Conservation (phyloP, 2,888 invertebrate species). For the Biston stratarius region DNA sequence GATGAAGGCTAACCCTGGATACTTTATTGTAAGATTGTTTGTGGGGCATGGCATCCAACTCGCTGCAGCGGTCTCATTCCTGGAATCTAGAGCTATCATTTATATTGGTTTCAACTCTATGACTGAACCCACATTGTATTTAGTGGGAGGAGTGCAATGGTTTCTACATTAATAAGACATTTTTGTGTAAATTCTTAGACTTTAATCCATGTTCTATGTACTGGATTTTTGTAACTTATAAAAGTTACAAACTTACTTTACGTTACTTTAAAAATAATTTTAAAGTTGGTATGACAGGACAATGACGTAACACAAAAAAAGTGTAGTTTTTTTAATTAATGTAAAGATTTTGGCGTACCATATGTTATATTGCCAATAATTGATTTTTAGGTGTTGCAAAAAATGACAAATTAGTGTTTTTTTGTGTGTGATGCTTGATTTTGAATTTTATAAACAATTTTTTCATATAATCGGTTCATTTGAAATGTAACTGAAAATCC, state of each 20-base stretch:
- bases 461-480: too few species aligned
- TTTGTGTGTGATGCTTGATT: too few species aligned
- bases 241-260: too few species aligned
- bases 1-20: constrained; percentile 67
- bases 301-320: not conserved
- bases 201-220: not conserved
- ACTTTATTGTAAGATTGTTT: constrained; percentile 39
- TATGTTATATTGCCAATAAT: too few species aligned
- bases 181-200: not conserved
- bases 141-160: not conserved
- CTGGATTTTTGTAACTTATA: not conserved
- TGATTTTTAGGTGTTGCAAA: too few species aligned
- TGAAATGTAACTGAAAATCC: too few species aligned
- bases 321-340: too few species aligned
- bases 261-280: too few species aligned
- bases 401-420: too few species aligned
- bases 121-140: constrained; percentile 36
- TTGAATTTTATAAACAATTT: too few species aligned
- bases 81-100: constrained; percentile 49
- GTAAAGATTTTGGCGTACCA: too few species aligned
- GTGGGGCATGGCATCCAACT: constrained; percentile 73
- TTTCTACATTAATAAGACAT: not conserved
- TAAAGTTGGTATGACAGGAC: not conserved
- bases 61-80: constrained; percentile 24
- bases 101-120: constrained; percentile 30